phyloP scores from a whole-genome alignment of 2,113 vertebrate genomes.

The Vombatus ursinus region DNA sequence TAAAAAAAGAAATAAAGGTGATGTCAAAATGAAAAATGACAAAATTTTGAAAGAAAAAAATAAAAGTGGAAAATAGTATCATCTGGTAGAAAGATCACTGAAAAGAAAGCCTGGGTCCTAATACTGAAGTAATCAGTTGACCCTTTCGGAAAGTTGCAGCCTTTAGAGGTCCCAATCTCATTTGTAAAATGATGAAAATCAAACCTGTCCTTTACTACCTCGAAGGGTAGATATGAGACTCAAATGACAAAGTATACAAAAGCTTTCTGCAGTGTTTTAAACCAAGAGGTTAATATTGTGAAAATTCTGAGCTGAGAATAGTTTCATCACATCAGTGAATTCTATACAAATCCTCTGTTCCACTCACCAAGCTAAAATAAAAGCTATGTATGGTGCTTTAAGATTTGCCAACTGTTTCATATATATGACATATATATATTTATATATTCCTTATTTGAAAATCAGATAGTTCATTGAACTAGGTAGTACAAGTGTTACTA shows the following conservation, averaged over 20 bases:
- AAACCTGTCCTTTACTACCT: neutral
- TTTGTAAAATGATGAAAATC: neutral
- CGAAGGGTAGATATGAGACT: neutral
- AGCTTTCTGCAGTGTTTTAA: neutral
- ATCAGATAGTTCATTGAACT: neutral
- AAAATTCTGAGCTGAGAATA: neutral
- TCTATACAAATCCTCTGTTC: neutral
- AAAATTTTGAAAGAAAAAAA: neutral
- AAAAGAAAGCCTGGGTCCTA: neutral
- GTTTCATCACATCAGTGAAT: neutral
- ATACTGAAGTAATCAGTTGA: neutral
- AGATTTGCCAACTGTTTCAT: neutral
- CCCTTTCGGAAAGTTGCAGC: neutral
- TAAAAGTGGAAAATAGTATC: neutral
- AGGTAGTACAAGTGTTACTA: neutral
- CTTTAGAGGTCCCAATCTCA: neutral
- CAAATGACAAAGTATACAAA: neutral
- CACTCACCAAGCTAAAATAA: neutral
- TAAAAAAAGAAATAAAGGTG: neutral
- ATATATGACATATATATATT: too few relatives aligned
- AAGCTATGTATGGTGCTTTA: neutral
- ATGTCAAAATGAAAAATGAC: neutral
- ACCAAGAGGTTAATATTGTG: neutral
- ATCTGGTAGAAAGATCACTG: neutral
- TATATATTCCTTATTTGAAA: neutral